phyloP scores from a whole-genome alignment of 2,113 vertebrate species.

The Myanophis thanlyinensis region DNA sequence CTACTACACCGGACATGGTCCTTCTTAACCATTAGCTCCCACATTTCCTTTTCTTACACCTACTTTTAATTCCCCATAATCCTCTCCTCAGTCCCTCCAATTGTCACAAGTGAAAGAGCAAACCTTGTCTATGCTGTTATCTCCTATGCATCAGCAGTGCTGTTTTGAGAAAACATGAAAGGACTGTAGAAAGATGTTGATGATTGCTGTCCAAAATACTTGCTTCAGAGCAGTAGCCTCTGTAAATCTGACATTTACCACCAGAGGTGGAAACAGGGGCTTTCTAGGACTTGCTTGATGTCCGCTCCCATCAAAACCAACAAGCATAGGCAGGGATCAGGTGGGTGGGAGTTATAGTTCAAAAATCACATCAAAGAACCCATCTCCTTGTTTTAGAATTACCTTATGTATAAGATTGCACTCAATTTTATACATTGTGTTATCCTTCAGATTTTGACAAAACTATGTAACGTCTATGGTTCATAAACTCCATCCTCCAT shows the following conservation, averaged over 20 bases:
- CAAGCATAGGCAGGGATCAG: too few species aligned
- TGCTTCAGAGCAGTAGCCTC: background rate
- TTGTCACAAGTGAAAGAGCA: background rate
- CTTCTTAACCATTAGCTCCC: background rate
- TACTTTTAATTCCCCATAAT: background rate
- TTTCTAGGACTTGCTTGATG: background rate
- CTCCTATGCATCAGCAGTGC: background rate
- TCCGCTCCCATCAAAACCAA: background rate
- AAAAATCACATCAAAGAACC: background rate
- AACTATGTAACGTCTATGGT: background rate
- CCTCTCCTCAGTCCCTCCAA: background rate
- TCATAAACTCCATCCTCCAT: background rate
- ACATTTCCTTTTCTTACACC: background rate
- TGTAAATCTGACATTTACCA: background rate
- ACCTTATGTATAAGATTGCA: background rate
- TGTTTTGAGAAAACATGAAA: background rate
- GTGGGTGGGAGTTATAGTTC: background rate
- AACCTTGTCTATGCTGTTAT: background rate
- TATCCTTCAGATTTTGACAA: background rate
- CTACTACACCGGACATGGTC: background rate
- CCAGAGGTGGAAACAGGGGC: too few species aligned
- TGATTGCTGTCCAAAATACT: background rate
- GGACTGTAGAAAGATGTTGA: background rate
- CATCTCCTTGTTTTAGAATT: background rate
- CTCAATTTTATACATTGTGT: background rate